Percentiles rank a stretch among this genome's conserved stretches.
Conservation (phyloP, 2,797 vertebrate genomes). For the Psittacula echo region DNA sequence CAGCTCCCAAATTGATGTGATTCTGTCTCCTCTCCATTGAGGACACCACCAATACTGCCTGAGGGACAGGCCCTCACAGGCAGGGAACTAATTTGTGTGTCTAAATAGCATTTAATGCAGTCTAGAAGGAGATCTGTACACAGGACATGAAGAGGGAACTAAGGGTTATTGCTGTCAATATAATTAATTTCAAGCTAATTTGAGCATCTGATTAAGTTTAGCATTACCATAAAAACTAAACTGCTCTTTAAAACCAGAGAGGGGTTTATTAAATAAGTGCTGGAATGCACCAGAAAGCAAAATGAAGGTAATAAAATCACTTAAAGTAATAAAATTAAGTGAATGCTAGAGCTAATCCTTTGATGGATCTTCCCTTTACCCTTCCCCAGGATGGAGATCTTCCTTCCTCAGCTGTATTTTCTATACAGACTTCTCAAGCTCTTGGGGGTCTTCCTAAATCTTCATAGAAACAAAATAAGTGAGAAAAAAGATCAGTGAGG, state of each 20-base stretch:
- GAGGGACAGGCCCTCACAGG: accelerated
- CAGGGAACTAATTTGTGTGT: neutral
- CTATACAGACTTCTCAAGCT: neutral
- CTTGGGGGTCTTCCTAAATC: neutral
- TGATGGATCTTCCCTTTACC: constrained; percentile 14
- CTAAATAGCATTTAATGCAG: neutral
- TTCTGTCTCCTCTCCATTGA: accelerated
- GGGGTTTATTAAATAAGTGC: constrained; percentile 46
- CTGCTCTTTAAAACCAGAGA: constrained; percentile 46
- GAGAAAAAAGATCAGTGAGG: neutral
- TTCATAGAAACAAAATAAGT: accelerated
- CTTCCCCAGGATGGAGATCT: neutral
- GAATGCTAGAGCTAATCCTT: constrained; percentile 7
- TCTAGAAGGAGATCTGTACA: neutral
- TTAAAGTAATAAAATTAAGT: constrained; percentile 46
- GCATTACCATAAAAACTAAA: constrained; percentile 50
- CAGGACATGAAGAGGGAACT: neutral
- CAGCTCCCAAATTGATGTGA: accelerated
- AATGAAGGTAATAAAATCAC: constrained; percentile 54
- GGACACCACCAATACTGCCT: neutral
- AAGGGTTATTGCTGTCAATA: constrained; percentile 42
- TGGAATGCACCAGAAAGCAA: constrained; percentile 44
- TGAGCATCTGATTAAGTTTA: constrained; percentile 67
- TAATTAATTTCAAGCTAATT: constrained; percentile 66
- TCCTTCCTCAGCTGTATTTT: neutral